phyloP scores from a whole-genome alignment of 2,888 invertebrate genomes.

The Conops quadrifasciatus region DNA sequence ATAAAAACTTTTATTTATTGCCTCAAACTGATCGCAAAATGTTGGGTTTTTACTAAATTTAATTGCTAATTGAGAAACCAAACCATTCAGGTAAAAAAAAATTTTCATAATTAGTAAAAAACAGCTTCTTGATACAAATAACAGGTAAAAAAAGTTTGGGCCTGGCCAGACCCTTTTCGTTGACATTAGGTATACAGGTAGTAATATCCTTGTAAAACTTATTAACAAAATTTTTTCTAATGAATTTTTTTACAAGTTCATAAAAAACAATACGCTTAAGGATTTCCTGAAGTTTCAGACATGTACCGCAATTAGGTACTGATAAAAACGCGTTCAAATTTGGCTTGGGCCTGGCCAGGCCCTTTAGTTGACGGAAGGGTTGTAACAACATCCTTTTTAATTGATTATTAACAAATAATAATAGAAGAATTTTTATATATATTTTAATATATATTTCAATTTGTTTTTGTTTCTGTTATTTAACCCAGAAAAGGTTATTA shows the following conservation, averaged over 20 bases:
- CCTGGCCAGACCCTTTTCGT: not conserved
- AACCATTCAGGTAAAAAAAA: too few species aligned
- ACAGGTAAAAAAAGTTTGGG: not conserved
- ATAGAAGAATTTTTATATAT: too few species aligned
- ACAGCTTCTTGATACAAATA: not conserved
- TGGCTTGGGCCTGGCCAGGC: not conserved
- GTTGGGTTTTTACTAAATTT: too few species aligned
- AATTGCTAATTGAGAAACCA: too few species aligned
- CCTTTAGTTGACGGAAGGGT: not conserved
- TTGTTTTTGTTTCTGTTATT: too few species aligned
- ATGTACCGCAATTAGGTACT: not conserved
- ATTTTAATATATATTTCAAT: too few species aligned
- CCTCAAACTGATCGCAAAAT: too few species aligned
- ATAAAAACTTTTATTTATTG: too few species aligned
- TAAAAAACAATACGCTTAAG: not conserved
- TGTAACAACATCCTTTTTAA: too few species aligned
- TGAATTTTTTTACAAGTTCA: not conserved
- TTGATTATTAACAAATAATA: too few species aligned
- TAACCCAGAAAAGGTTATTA: too few species aligned
- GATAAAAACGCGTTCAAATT: not conserved
- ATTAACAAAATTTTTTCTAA: too few species aligned
- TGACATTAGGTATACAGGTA: not conserved
- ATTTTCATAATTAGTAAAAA: not conserved
- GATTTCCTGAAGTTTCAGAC: not conserved
- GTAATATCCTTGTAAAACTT: not conserved